Percentiles rank a stretch among this genome's conserved stretches.
Evolutionary conservation across 2,797 vertebrate species (phyloP).

Genomic region (Clarias fuscus): DNA sequence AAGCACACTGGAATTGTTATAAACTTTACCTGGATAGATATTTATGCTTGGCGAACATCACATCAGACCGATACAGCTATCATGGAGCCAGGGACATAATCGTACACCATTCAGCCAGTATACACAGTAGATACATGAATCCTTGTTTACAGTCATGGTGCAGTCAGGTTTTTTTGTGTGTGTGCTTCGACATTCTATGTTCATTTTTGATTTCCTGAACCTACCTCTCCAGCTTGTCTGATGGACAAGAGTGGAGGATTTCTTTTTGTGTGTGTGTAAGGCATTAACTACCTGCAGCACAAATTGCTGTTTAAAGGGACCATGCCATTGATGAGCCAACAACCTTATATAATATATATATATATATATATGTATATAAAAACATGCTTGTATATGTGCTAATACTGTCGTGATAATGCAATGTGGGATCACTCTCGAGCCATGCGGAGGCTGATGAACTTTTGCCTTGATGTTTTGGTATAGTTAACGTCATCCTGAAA

Average conservation of each 20-base stretch:
- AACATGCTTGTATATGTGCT: conserved; percentile 42
- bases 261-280: conserved; percentile 14
- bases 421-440: conserved; percentile 41
- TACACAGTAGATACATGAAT: conserved; percentile 38
- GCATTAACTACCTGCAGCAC: conserved; percentile 25
- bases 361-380: conserved; percentile 4
- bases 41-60: conserved; percentile 26
- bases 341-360: background rate
- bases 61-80: conserved; percentile 24
- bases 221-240: conserved; percentile 16
- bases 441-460: conserved; percentile 42
- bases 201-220: conserved; percentile 18
- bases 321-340: conserved; percentile 40
- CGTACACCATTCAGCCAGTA: conserved; percentile 23
- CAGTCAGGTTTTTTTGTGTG: conserved; percentile 22
- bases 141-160: conserved; percentile 52
- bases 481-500: conserved; percentile 6
- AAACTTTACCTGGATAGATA: conserved; percentile 16
- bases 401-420: conserved; percentile 43
- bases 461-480: conserved; percentile 49
- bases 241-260: conserved; percentile 1
- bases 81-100: conserved; percentile 32
- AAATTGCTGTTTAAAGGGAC: conserved; percentile 9
- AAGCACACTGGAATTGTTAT: conserved; percentile 1
- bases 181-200: background rate